Percentiles rank a stretch among this genome's conserved stretches.
These are phyloP conservation scores for Tryphoninae sp. DNA, from an alignment of 2,888 invertebrate genomes.

Conservation along the genomic window DNA sequence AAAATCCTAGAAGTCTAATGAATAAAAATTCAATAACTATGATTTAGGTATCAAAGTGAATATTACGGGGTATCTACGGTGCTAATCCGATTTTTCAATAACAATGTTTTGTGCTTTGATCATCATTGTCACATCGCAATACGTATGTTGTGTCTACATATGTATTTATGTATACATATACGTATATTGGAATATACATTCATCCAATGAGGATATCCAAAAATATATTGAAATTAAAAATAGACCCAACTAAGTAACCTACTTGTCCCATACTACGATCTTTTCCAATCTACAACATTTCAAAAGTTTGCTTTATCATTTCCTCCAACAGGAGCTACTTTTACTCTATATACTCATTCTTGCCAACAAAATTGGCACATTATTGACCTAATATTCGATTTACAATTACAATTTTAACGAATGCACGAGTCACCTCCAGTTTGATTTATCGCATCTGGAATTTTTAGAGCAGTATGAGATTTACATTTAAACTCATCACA, in stretches of 20 bases:
- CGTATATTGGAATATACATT: slow-evolving; percentile 32
- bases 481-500: not conserved
- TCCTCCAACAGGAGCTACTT: not conserved
- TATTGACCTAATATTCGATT: slow-evolving; percentile 33
- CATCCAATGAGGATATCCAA: slow-evolving; percentile 49
- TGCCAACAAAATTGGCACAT: not conserved
- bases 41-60: not conserved
- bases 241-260: slow-evolving; percentile 53
- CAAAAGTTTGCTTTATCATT: not conserved
- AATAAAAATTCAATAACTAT: not conserved
- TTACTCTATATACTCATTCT: slow-evolving; percentile 35
- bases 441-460: slow-evolving; percentile 52
- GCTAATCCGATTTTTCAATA: slow-evolving; percentile 16
- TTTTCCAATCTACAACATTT: not conserved
- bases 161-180: not conserved
- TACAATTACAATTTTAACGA: slow-evolving; percentile 38
- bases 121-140: slow-evolving; percentile 21
- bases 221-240: slow-evolving; percentile 56
- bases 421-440: slow-evolving; percentile 43
- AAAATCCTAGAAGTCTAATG: slow-evolving; percentile 4
- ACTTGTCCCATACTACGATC: slow-evolving; percentile 35
- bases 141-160: slow-evolving; percentile 11
- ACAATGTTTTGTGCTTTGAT: slow-evolving; percentile 24
- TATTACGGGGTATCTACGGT: slow-evolving; percentile 9
- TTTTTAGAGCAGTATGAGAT: slow-evolving; percentile 43